Evolutionary conservation across 1,140 invertebrate genomes (phyloP).

Genomic region (Drosophila mojavensis): DNA sequence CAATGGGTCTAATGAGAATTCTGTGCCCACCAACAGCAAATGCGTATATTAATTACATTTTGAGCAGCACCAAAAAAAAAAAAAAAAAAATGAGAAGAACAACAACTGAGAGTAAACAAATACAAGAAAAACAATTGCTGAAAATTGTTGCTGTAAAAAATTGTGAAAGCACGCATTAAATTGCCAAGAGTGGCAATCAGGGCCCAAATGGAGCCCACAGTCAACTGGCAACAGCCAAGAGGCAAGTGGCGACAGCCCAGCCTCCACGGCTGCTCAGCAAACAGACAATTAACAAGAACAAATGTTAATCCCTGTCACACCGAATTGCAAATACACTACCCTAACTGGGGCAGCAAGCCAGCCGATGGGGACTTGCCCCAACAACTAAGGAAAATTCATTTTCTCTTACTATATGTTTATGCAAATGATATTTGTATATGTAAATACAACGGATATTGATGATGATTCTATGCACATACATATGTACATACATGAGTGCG

Average conservation of each 20-base stretch:
- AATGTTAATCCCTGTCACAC: neutral
- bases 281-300: slow-evolving; percentile 6
- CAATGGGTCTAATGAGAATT: slow-evolving; percentile 34
- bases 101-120: slow-evolving; percentile 57
- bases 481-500: no score
- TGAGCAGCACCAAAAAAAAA: slow-evolving; percentile 19
- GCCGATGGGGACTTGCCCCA: no score
- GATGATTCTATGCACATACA: no score
- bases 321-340: neutral
- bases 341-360: no score
- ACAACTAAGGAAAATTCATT: no score
- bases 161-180: slow-evolving; percentile 38
- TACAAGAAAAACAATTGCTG: slow-evolving; percentile 17
- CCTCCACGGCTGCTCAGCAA: slow-evolving; percentile 5
- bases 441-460: no score
- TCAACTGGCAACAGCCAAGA: neutral
- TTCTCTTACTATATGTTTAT: no score
- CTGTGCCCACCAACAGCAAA: slow-evolving; percentile 26
- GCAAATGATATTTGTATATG: no score
- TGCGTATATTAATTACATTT: slow-evolving; percentile 52
- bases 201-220: slow-evolving; percentile 8
- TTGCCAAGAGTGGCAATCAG: slow-evolving; percentile 62
- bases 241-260: slow-evolving; percentile 13
- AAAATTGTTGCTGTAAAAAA: slow-evolving; percentile 55
- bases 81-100: neutral